Percentiles rank a stretch among this genome's conserved stretches.
These are phyloP conservation scores for Oreohelix idahoensis DNA, from an alignment of 1,140 invertebrate genomes.

Conservation along the genomic window DNA sequence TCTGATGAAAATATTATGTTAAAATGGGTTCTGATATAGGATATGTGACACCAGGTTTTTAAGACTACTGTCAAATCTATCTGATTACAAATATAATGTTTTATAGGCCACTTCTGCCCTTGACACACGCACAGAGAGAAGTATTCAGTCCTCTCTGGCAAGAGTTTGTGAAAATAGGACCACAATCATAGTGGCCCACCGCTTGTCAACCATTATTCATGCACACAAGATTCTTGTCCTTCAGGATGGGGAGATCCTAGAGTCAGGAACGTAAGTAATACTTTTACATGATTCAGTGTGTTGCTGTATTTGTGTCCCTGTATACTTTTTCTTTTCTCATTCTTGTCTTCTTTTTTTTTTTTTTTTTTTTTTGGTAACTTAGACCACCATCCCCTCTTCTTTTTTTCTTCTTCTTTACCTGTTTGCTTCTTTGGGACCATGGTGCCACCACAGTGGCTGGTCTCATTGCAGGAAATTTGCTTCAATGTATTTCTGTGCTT, in stretches of 20 bases:
- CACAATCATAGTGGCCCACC: slow-evolving; percentile 92
- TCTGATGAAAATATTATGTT: too few relatives aligned
- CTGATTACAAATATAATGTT: not conserved
- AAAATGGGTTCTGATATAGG: not conserved
- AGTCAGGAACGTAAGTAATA: slow-evolving; percentile 83
- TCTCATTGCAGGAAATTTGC: too few relatives aligned
- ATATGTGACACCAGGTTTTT: too few relatives aligned
- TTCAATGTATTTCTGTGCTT: too few relatives aligned
- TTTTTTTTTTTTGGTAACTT: not conserved
- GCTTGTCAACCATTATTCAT: slow-evolving; percentile 91
- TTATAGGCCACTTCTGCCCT: slow-evolving; percentile 71
- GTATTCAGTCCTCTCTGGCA: slow-evolving; percentile 70
- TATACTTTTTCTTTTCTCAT: not conserved
- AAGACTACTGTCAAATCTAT: not conserved
- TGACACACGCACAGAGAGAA: slow-evolving; percentile 72
- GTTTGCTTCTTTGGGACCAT: too few relatives aligned
- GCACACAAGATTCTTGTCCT: slow-evolving; percentile 94
- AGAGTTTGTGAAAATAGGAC: slow-evolving; percentile 83
- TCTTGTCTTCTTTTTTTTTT: slow-evolving; percentile 3
- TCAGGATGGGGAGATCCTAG: slow-evolving; percentile 90
- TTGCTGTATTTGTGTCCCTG: not conserved
- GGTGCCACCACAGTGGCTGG: too few relatives aligned
- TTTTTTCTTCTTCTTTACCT: too few relatives aligned
- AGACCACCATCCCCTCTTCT: too few relatives aligned
- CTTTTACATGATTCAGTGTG: not conserved